Base-by-base conservation (phyloP, 2,888 invertebrate species). In the Limnephilus rhombicus region DNA sequence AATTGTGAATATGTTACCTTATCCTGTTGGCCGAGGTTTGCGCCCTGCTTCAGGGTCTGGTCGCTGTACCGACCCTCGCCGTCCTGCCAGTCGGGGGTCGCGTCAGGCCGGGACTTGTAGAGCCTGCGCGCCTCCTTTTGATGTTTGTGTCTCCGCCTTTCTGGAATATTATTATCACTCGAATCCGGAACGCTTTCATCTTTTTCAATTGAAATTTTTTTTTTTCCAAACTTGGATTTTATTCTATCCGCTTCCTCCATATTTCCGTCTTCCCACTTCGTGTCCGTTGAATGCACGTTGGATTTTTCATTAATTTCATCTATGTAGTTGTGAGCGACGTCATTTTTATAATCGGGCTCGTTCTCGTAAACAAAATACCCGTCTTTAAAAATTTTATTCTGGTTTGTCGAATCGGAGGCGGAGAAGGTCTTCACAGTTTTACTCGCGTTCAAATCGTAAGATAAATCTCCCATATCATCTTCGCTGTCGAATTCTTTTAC, bases 401-500 rank as follows among this genome's bases (percentile, higher is more conserved):
- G n/a, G 18, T 87, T 87, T 15, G n/a, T 87, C 53, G 24, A 68
- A 68, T 68, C 68, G 9, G 24, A 68, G 5, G 68, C 31, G 34
- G 31, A 31, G 49, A 31, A 45, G n/a, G 85, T 91, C 24, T 91
- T 92, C 15, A 85, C 68, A 86, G 45, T 90, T 81, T 92, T 92
- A 11, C 91, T 91, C 37, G 91, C n/a, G 45, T 91, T 93, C 18
- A 91, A 91, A 80, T 93, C 92, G 3, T 92, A 93, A 41, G 93
- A 92, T 31, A 93, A 81, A 87, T 93, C 93, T n/a, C 93, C 93
- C 93, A 93, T 92, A 81, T 94, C 94, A 85, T 94, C 93, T 90
- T 94, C 94, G 45, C 92, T 93, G 45, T 93, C 92, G 37, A 91
- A 92, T 92, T 94, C 94, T 82, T 92, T 92, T 83, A 93, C 92